These are phyloP conservation scores for Melangyna quadrimaculata DNA, from an alignment of 2,888 invertebrate genomes.

Conservation along the genomic window DNA sequence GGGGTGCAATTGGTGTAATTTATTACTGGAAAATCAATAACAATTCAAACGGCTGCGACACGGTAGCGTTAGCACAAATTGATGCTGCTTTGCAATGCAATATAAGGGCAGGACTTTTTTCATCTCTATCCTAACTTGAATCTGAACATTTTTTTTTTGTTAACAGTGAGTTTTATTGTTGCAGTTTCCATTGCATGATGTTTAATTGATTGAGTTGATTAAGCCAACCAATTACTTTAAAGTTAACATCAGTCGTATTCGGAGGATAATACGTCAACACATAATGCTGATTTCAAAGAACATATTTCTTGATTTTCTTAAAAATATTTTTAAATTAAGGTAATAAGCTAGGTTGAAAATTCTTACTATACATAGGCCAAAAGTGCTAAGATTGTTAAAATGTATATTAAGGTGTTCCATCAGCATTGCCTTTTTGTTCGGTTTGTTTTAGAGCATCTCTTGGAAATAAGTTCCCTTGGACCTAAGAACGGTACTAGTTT, in stretches of 20 bases:
- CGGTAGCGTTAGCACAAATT: conserved; percentile 63
- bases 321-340: too few species aligned
- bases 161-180: neutral
- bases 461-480: too few species aligned
- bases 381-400: too few species aligned
- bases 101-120: conserved; percentile 21
- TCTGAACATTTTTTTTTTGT: conserved; percentile 11
- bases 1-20: conserved; percentile 68
- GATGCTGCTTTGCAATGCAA: conserved; percentile 55
- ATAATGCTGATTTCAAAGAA: too few species aligned
- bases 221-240: neutral
- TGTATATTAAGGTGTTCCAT: too few species aligned
- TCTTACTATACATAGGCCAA: too few species aligned
- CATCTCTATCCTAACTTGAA: neutral
- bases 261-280: too few species aligned
- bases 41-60: conserved; percentile 52
- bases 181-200: conserved; percentile 6
- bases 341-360: too few species aligned
- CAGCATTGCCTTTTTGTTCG: too few species aligned
- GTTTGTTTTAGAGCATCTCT: too few species aligned
- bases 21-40: conserved; percentile 70
- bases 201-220: conserved; percentile 38
- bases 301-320: too few species aligned
- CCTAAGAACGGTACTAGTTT: too few species aligned
- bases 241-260: neutral